These are phyloP conservation scores for Dryococelus australis DNA, from an alignment of 2,888 invertebrate genomes.

Conservation along the genomic window DNA sequence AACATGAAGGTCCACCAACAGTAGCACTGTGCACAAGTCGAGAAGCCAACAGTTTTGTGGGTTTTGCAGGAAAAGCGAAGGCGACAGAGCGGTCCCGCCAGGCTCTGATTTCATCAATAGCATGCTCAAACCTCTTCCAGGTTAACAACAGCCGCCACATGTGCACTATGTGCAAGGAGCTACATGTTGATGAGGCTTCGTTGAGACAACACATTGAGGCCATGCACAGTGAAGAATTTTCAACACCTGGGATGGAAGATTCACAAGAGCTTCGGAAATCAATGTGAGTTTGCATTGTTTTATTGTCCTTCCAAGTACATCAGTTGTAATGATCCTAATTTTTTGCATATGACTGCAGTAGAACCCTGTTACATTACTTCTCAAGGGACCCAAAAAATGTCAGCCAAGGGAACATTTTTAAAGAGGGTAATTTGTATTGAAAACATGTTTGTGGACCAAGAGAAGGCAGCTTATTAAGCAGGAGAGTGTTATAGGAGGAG, in stretches of 20 bases:
- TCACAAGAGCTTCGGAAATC: not conserved
- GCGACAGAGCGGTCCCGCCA: slow-evolving; percentile 20
- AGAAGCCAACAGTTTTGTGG: not conserved
- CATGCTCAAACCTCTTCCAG: not conserved
- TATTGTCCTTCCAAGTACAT: too few species aligned
- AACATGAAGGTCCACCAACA: too few species aligned
- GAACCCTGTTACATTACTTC: too few species aligned
- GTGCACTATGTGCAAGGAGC: slow-evolving; percentile 46
- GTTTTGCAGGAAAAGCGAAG: not conserved
- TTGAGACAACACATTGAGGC: slow-evolving; percentile 42
- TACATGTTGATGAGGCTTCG: slow-evolving; percentile 44
- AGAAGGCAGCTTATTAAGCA: too few species aligned
- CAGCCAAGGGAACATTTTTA: too few species aligned
- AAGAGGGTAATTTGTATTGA: too few species aligned
- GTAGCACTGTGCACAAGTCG: too few species aligned
- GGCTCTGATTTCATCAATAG: slow-evolving; percentile 21
- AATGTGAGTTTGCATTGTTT: not conserved
- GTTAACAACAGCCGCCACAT: slow-evolving; percentile 35
- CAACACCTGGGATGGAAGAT: not conserved
- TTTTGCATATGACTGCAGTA: too few species aligned
- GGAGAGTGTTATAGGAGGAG: too few species aligned
- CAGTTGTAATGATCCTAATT: too few species aligned
- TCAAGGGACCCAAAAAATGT: too few species aligned
- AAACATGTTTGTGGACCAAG: too few species aligned
- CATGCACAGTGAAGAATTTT: slow-evolving; percentile 29